Evolutionary conservation across 2,888 invertebrate species (phyloP), one percentile per base, ranked within the genome.

Genomic region (Chrysotoxum bicinctum): DNA sequence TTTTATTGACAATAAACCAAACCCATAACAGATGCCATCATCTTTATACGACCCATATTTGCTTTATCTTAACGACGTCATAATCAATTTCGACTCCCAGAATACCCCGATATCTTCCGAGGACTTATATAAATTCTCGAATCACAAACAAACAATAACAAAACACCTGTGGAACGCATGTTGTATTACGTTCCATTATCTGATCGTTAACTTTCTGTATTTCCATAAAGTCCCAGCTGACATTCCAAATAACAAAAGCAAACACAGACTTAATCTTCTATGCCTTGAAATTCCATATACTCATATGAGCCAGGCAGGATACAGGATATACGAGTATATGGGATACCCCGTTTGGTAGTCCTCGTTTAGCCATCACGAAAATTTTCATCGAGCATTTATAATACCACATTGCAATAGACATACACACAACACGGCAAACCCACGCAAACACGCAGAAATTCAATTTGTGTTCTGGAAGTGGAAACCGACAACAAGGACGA

Each of bases 91-190:
- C 43, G 40, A 19, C 50, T 48, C 32, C n/a, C 9, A n/a, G 5
- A 48, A 26, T 52, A n/a, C n/a, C n/a, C 6, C 56, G 10, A 64
- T 30, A 43, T n/a, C 45, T 19, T 45, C 40, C 40, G n/a, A n/a
- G 16, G 43, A 45, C 45, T 45, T 45, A 19, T 45, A 45, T 19
- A 45, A 19, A 45, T 45, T 16, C 3, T 58, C 21, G 16, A 56
- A 35, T 37, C 30, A 21, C 14, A 58, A 12, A n/a, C 58, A 58
- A 35, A 37, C 58, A 58, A 54, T 8, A 30, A 37, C 6, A 12
- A 37, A 64, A 56, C 74, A 83, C 83, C 83, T 83, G 83, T 83
- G 32, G 83, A 78, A 56, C 72, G 48, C 48, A 21, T 77, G 64
- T 62, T 37, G 58, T 40, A 50, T 35, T 70, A 58, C 50, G 64